Conservation (phyloP, 2,888 invertebrate species). For the Caenorhabditis macrosperma region DNA sequence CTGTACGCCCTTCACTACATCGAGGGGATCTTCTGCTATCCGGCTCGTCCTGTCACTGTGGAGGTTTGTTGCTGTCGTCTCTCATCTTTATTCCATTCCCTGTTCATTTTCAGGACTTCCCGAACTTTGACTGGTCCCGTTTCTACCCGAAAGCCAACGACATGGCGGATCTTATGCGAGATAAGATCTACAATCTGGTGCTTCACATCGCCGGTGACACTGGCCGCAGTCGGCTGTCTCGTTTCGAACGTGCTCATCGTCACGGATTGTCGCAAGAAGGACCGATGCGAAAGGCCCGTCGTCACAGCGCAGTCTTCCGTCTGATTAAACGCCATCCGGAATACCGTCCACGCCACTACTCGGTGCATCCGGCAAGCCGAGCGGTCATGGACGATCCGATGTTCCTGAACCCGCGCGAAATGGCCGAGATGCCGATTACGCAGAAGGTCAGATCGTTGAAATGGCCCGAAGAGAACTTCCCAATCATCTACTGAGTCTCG, state of each 20-base stretch:
- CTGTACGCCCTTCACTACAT: conserved; percentile 95
- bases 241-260: conserved; percentile 1
- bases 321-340: not conserved
- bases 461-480: conserved; percentile 29
- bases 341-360: not conserved
- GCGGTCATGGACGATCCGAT: conserved; percentile 19
- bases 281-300: not conserved
- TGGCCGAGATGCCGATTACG: conserved; percentile 26
- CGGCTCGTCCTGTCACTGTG: conserved; percentile 13
- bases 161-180: conserved; percentile 47
- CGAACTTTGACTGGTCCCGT: conserved; percentile 42
- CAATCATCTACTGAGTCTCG: conserved; percentile 17
- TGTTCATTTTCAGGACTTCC: conserved; percentile 30
- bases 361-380: conserved; percentile 10
- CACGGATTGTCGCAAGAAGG: conserved; percentile 27
- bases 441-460: conserved; percentile 3
- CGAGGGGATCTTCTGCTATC: conserved; percentile 86
- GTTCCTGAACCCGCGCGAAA: conserved; percentile 19
- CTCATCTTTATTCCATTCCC: not conserved
- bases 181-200: conserved; percentile 49
- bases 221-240: not conserved
- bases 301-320: not conserved
- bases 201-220: not conserved
- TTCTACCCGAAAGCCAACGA: conserved; percentile 23
- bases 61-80: conserved; percentile 15